These are phyloP conservation scores for Penaeus japonicus DNA, from an alignment of 1,140 invertebrate species.

Conservation along the genomic window DNA sequence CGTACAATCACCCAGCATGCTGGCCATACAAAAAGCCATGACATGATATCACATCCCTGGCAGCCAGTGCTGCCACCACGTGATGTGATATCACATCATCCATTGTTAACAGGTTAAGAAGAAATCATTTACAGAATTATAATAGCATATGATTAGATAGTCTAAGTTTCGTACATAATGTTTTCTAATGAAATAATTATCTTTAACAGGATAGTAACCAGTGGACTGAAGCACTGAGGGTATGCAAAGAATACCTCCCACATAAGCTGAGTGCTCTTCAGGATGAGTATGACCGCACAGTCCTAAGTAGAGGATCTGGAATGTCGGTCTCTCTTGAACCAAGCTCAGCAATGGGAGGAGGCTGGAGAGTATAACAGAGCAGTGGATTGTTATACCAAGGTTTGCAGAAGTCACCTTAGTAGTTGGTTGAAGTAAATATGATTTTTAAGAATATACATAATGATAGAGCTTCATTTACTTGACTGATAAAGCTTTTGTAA, in stretches of 20 bases:
- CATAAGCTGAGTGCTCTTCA: slow-evolving; percentile 78
- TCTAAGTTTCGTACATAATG: not conserved
- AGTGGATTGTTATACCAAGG: slow-evolving; percentile 71
- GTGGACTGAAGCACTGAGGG: slow-evolving; percentile 93
- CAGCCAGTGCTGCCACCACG: no score
- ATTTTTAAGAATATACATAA: no score
- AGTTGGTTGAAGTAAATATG: no score
- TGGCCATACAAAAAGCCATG: no score
- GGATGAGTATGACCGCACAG: slow-evolving; percentile 68
- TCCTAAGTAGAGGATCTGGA: slow-evolving; percentile 65
- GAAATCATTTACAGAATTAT: no score
- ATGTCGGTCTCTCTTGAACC: slow-evolving; percentile 66
- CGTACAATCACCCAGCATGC: no score
- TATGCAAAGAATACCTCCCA: slow-evolving; percentile 94
- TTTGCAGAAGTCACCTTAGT: slow-evolving; percentile 60
- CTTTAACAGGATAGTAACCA: slow-evolving; percentile 75
- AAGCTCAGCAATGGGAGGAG: slow-evolving; percentile 82
- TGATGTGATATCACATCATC: no score
- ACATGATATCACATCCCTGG: no score
- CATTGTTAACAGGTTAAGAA: no score
- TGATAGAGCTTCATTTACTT: no score
- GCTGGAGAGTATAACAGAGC: slow-evolving; percentile 75
- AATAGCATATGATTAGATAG: no score
- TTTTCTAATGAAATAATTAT: slow-evolving; percentile 16
- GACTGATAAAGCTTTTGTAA: no score